Base-by-base conservation (phyloP, 2,888 invertebrate genomes). In the Cyrtodaria siliqua region DNA sequence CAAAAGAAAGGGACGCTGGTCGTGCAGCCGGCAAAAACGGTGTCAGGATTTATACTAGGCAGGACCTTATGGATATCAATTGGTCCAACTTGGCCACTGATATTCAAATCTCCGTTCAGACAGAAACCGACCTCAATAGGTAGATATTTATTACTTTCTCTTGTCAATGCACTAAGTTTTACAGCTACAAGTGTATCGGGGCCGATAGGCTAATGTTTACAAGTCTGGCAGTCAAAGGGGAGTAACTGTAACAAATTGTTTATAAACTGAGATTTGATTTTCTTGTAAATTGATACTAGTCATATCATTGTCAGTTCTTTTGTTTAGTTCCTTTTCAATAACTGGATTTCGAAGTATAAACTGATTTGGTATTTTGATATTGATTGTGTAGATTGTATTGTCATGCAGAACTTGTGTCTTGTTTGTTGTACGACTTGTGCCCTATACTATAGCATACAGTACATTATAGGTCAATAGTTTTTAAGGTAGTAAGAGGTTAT, bases 51-150 rank as follows among this genome's bases (percentile, higher is more conserved):
- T 44, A 9, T 44, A 20, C 12, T 12, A 33, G 33, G 12, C 6
- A 8, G 33, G 33, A 33, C 33, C 33, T 33, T 77, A 80, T 80
- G 80, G 80, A 80, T 80, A 72, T 76, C 67, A 76, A 72, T 62
- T 80, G 80, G 80, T 68, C 80, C 44, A 80, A 80, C 67, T 64
- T 86, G 77, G 83, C 84, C 70, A 78, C 86, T 26, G 85, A 86
- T 63, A 73, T 86, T 52, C 86, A 86, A 64, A 86, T 86, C 62
- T 83, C 86, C 29, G 84, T 86, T 64, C 83, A 86, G 69, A 84
- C 86, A 23, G 86, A 82, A 61, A 80, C 81, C 29, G 81, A 73
- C 59, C 55, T 80, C 40, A 80, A 81, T 72, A 81, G 78, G 81
- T 81, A 81, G 53, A 18, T 44, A 20, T 44, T 44, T 44, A 44